Evolutionary conservation across 2,888 invertebrate species (phyloP), one percentile per base, ranked within the genome.

Genomic region (Sepiola atlantica): DNA sequence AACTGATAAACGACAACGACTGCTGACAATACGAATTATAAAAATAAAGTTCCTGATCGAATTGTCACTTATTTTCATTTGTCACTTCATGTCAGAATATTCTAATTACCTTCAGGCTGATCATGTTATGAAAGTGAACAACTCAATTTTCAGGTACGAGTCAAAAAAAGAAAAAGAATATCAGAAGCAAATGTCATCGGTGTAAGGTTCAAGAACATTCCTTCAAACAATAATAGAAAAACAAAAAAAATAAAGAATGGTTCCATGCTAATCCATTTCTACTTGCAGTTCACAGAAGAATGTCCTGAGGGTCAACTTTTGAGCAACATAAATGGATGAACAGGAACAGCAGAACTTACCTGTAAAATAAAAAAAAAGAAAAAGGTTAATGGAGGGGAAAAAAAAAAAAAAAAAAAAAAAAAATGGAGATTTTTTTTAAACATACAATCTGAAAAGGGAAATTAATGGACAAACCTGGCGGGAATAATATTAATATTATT

Each of bases 41-140:
- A 77, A 77, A 18, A 45, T 45, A 32, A 16, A 32, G 3, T 32
- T 1, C 21, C n/a, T 16, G 77, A 77, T 77, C n/a, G 21, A 77
- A 77, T 77, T 77, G n/a, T 77, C 77, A 77, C n/a, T 77, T 77
- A 77, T 61, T 61, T 61, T 28, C 61, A 61, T 61, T 61, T 61
- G 61, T 61, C 61, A 61, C 61, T 61, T 61, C 10, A 28, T 77
- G 77, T n/a, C 77, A 77, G 77, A 77, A 77, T 77, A 77, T 14
- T 77, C 77, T 1, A 12, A 77, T 77, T 77, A n/a, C 77, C 10
- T 14, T 77, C 32, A 77, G 32, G n/a, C 16, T 77, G 77, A 77
- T 77, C 77, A 32, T 32, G 77, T 32, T 77, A 77, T 12, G 0
- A 1, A 77, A 6, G 14, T n/a, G n/a, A n/a, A 61, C 61, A 61